A percentile compares a stretch with the other conserved stretches of the same genome.
These are phyloP conservation scores for Zaprionus obscuricornis DNA, from an alignment of 2,888 invertebrate genomes.

Conservation along the genomic window DNA sequence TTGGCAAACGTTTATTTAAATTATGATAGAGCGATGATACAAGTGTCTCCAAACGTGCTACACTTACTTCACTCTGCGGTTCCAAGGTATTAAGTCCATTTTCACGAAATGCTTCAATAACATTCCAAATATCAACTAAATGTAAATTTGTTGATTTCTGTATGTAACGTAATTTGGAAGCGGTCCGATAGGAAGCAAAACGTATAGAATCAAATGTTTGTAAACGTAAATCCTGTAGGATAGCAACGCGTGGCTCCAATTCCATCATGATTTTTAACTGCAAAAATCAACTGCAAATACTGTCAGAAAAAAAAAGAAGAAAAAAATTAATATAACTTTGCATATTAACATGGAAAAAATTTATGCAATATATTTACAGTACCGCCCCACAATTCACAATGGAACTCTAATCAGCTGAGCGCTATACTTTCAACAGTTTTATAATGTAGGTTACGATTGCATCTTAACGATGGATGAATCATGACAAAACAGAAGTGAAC, in stretches of 20 bases:
- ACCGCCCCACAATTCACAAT: slow-evolving; percentile 27
- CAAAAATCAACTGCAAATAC: too few relatives aligned
- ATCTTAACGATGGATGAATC: slow-evolving; percentile 12
- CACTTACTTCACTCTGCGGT: slow-evolving; percentile 93
- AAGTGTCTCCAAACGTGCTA: slow-evolving; percentile 95
- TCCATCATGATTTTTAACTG: slow-evolving; percentile 82
- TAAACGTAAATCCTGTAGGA: slow-evolving; percentile 93
- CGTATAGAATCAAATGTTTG: slow-evolving; percentile 98
- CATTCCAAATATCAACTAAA: slow-evolving; percentile 99
- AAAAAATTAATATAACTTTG: slow-evolving; percentile 18
- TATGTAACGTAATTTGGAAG: slow-evolving; percentile 97
- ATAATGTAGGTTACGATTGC: slow-evolving; percentile 8
- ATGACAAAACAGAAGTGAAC: background rate
- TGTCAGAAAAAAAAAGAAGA: slow-evolving; percentile 1
- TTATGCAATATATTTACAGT: slow-evolving; percentile 10
- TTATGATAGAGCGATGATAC: slow-evolving; percentile 96
- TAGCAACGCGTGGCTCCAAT: slow-evolving; percentile 89
- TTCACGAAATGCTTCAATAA: slow-evolving; percentile 99
- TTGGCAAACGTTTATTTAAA: slow-evolving; percentile 97
- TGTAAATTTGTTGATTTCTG: slow-evolving; percentile 97
- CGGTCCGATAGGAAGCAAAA: slow-evolving; percentile 98
- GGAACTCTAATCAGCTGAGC: slow-evolving; percentile 18
- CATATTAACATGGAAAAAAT: slow-evolving; percentile 9
- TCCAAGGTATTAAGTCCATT: slow-evolving; percentile 98
- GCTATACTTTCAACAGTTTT: too few relatives aligned